phyloP scores from a whole-genome alignment of 1,140 invertebrate genomes.

The Lethrus apterus region DNA sequence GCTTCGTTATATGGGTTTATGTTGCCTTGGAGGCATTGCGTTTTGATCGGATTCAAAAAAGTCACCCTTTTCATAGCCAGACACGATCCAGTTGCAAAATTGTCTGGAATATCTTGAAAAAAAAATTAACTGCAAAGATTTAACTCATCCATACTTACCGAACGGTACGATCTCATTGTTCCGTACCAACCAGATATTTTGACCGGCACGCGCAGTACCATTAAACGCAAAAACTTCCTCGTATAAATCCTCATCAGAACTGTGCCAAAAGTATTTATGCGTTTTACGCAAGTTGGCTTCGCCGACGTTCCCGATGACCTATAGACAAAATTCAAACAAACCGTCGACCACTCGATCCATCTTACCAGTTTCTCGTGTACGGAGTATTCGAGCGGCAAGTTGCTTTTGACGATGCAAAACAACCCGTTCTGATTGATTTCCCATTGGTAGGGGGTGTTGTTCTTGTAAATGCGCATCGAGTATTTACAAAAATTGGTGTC shows the following conservation, averaged over 20 bases:
- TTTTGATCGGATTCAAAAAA: constrained; percentile 43
- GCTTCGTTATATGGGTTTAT: constrained; percentile 35
- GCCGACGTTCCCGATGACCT: too few relatives aligned
- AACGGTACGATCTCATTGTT: constrained; percentile 16
- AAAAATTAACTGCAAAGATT: constrained; percentile 4
- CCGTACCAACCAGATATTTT: constrained; percentile 20
- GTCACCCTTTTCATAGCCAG: constrained; percentile 38
- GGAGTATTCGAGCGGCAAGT: constrained; percentile 42
- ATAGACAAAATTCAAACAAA: too few relatives aligned
- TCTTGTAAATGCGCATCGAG: constrained; percentile 40
- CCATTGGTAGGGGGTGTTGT: constrained; percentile 41
- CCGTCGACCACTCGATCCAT: too few relatives aligned
- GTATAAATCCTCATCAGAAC: too few relatives aligned
- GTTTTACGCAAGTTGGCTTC: constrained; percentile 17
- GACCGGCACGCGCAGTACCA: constrained; percentile 13
- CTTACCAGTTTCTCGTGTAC: constrained; percentile 33
- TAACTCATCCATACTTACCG: constrained; percentile 9
- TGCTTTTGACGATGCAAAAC: constrained; percentile 53
- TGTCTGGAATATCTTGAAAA: constrained; percentile 40
- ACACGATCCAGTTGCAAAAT: constrained; percentile 41
- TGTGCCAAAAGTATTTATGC: constrained; percentile 22
- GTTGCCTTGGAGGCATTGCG: constrained; percentile 41
- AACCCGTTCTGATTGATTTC: constrained; percentile 42
- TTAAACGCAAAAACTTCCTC: too few relatives aligned
- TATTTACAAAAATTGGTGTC: constrained; percentile 42